A percentile compares a stretch with the other conserved stretches of the same genome.
phyloP scores from a whole-genome alignment of 2,888 invertebrate species.

The Zele albiditarsus region DNA sequence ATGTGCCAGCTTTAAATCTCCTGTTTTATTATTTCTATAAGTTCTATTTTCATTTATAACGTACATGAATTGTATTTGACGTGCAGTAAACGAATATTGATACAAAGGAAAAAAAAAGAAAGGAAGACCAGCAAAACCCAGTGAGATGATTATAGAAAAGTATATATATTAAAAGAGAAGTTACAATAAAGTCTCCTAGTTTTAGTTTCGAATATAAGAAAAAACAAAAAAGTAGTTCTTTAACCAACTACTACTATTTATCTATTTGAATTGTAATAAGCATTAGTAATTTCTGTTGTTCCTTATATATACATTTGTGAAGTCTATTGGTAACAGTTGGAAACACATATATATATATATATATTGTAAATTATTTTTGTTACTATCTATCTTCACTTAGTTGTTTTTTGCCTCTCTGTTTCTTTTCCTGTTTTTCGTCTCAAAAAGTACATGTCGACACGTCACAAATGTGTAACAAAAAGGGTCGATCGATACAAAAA shows the following conservation, averaged over 20 bases:
- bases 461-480: slow-evolving; percentile 36
- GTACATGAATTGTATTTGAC: slow-evolving; percentile 16
- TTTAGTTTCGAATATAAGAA: slow-evolving; percentile 27
- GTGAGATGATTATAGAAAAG: slow-evolving; percentile 4
- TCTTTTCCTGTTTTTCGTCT: slow-evolving; percentile 31
- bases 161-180: slow-evolving; percentile 16
- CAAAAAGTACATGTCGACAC: slow-evolving; percentile 27
- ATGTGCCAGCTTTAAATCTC: slow-evolving; percentile 24
- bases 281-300: slow-evolving; percentile 61
- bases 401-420: neutral
- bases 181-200: slow-evolving; percentile 35
- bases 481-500: slow-evolving; percentile 23
- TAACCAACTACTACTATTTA: slow-evolving; percentile 53
- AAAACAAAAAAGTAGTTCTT: neutral
- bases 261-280: slow-evolving; percentile 56
- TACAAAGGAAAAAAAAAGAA: neutral
- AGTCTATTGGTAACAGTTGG: slow-evolving; percentile 69
- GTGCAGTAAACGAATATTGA: slow-evolving; percentile 22
- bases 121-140: neutral
- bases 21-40: neutral
- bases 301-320: slow-evolving; percentile 60
- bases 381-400: slow-evolving; percentile 18
- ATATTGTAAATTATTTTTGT: slow-evolving; percentile 15
- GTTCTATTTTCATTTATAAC: slow-evolving; percentile 19
- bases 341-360: neutral